phyloP scores from a whole-genome alignment of 1,140 invertebrate genomes.

The Hycleus cichorii region DNA sequence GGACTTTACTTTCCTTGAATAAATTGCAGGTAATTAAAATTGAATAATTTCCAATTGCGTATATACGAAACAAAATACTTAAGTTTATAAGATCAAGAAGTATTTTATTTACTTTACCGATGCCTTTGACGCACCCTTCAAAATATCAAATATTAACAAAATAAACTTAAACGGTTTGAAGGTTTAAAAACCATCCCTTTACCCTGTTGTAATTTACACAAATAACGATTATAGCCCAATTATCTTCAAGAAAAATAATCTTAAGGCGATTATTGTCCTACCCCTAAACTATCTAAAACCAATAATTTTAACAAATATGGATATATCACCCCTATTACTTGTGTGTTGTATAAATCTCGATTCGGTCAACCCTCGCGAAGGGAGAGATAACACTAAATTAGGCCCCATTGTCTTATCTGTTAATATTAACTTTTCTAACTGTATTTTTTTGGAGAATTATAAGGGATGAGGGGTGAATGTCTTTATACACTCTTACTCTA shows the following conservation, averaged over 20 bases:
- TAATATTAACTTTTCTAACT: neutral
- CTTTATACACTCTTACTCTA: neutral
- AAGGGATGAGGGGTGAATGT: neutral
- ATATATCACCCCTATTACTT: neutral
- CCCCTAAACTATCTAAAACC: constrained; percentile 4
- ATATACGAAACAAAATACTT: constrained; percentile 10
- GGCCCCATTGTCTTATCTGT: constrained; percentile 11
- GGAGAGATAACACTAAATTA: constrained; percentile 9
- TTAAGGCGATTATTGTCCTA: neutral
- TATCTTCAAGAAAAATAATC: too few relatives aligned
- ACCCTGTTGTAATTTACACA: too few relatives aligned
- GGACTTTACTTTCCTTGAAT: too few relatives aligned
- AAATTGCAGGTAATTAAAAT: constrained; percentile 20
- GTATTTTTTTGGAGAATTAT: constrained; percentile 5
- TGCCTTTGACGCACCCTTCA: neutral
- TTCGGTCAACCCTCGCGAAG: constrained; percentile 1
- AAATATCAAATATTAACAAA: too few relatives aligned
- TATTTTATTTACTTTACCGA: constrained; percentile 7
- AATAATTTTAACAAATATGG: constrained; percentile 9
- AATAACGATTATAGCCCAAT: too few relatives aligned
- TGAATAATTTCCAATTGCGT: constrained; percentile 20
- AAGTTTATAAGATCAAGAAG: constrained; percentile 7
- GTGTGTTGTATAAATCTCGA: too few relatives aligned
- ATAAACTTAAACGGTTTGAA: too few relatives aligned
- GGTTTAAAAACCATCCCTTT: too few relatives aligned